Evolutionary conservation across 2,888 invertebrate species (phyloP).

Genomic region (Leptinotarsa rubiginosa): DNA sequence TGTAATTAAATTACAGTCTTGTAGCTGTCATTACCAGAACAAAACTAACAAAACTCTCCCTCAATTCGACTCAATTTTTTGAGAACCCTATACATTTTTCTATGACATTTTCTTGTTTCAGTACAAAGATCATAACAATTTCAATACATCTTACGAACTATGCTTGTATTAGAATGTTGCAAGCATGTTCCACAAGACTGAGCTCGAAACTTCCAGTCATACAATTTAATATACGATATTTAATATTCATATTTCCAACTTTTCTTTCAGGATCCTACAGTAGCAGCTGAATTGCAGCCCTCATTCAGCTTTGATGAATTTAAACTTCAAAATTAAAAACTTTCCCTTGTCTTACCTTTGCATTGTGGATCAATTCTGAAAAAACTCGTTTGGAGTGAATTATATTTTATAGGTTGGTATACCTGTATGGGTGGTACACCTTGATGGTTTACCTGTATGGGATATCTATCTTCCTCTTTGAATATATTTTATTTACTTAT

Average conservation of each 20-base stretch:
- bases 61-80: no score
- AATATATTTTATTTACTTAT: background rate
- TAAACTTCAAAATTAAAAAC: background rate
- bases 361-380: background rate
- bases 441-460: no score
- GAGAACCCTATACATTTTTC: no score
- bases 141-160: no score
- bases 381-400: background rate
- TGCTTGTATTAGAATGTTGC: background rate
- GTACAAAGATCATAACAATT: no score
- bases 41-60: no score
- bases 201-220: background rate
- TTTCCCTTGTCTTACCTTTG: background rate
- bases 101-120: no score
- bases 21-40: no score
- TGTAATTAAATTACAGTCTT: no score
- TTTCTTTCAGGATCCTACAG: background rate
- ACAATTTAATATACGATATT: background rate
- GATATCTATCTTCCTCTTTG: no score
- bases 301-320: background rate
- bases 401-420: background rate
- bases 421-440: no score
- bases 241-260: conserved; percentile 5
- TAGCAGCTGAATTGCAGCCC: background rate
- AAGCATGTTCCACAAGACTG: background rate